Base-by-base conservation (phyloP, 2,113 vertebrate genomes). In the Lepus europaeus region DNA sequence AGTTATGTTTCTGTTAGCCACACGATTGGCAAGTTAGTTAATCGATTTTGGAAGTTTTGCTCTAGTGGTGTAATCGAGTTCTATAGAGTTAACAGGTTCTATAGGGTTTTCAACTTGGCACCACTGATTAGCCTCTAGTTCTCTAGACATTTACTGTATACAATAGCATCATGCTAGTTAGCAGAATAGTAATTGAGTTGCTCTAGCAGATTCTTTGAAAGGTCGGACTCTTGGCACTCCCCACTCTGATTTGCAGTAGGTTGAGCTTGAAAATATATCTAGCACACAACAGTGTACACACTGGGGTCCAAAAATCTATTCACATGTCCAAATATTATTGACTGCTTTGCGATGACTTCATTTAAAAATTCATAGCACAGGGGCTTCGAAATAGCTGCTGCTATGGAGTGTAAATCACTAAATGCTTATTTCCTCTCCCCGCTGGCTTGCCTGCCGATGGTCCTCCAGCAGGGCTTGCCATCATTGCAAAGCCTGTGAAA, bases 351-450 rank as follows among this genome's bases (percentile, higher is more conserved):
- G 10, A 31, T 70, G 59, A 59, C 2, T 78, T 92, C 66, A 74
- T 85, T 96, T 74, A 82, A 91, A 88, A 92, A 73, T 64, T 59
- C 69, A 81, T 51, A 96, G 51, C 4, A 59, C 61, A 80, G 33
- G 10, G 4, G 1, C n/a, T 91, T 80, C 87, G 61, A 86, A 95
- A 90, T 51, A 85, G 36, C 23, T 93, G 17, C 9, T 79, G 12
- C 4, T 56, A 6, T 10, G n/a, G 31, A 74, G 74, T 85, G 61
- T 61, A 39, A 81, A 45, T 74, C 7, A 36, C 31, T 45, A 69
- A 78, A 53, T 61, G 5, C 9, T 56, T 27, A 19, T 66, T 78
- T 82, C 81, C 2, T 64, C 76, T 95, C 61, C n/a, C 6, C 90
- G 51, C 56, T 89, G 76, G 85, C 22, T 92, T 77, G 11, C 53